A percentile compares a stretch with the other conserved stretches of the same genome.
Evolutionary conservation across 64 coral and sea anemone species (phyloP).

Genomic region (Montipora sp.): DNA sequence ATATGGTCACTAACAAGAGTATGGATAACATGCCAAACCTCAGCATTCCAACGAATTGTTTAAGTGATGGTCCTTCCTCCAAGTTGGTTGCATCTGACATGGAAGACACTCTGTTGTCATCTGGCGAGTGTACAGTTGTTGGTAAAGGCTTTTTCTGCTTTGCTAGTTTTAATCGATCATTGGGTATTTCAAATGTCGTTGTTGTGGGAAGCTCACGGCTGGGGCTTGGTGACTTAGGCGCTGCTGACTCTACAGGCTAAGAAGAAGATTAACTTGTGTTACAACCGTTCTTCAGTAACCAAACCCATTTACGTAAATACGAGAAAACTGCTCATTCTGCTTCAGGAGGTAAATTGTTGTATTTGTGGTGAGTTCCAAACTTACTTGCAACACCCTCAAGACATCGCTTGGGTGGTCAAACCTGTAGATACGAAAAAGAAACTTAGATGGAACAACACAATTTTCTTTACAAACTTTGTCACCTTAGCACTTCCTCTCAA

Average conservation of each 20-base stretch:
- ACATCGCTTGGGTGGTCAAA: slow-evolving; percentile 37
- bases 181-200: slow-evolving; percentile 32
- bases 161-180: not conserved
- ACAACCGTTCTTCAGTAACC: not conserved
- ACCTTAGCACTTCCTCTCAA: not conserved
- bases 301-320: no score
- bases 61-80: slow-evolving; percentile 17
- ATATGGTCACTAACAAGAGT: not conserved
- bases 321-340: not conserved
- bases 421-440: not conserved
- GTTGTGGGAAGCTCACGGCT: slow-evolving; percentile 43
- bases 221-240: slow-evolving; percentile 39
- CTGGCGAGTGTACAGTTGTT: slow-evolving; percentile 31
- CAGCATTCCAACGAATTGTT: slow-evolving; percentile 24
- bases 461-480: not conserved
- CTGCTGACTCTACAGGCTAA: slow-evolving; percentile 33
- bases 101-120: slow-evolving; percentile 61
- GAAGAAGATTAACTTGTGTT: not conserved
- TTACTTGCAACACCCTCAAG: slow-evolving; percentile 30
- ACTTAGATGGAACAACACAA: no score
- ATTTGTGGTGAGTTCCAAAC: not conserved
- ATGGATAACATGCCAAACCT: slow-evolving; percentile 20
- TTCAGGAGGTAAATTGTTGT: not conserved
- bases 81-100: slow-evolving; percentile 16
- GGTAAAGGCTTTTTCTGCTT: not conserved